Evolutionary conservation across 2,113 vertebrate genomes (phyloP), one percentile per base, ranked within the genome.

Genomic region (Zeus faber): DNA sequence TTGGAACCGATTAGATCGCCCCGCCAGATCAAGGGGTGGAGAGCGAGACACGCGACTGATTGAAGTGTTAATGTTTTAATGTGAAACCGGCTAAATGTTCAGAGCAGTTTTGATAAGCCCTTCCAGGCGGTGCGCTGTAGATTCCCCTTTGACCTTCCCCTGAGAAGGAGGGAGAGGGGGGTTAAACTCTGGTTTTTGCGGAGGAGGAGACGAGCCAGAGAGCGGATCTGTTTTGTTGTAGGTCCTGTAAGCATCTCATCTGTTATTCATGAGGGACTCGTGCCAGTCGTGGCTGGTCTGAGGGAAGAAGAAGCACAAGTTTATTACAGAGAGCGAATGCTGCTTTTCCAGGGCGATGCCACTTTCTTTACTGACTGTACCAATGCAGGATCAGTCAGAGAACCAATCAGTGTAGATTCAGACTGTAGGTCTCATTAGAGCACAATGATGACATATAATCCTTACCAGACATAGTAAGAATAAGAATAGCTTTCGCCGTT

Each of bases 231-330:
- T 18, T 7, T 70, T 49, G 69, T 14, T 58, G 63, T 64, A 65
- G 60, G 72, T 65, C 74, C 76, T 35, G 48, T 70, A 56, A 70
- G 61, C 51, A 24, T 62, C 62, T 74, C 65, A 60, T 70, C 67
- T 70, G 62, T 77, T 72, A 72, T 81, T 65, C 45, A 62, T 81
- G 67, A 80, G 44, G 63, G 70, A 76, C 72, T 59, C 14, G 25
- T 74, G 74, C 65, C 67, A 60, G 61, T 14, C 46, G 58, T 16
- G 51, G 33, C 33, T 44, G 41, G 41, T 54, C 62, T 72, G 52
- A 59, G 35, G 0, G 54, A 49, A 14, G 39, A 58, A 62, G 39
- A 44, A 45, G 49, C 67, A 24, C 43, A 49, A 27, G 31, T 60
- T 61, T 48, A 52, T 21, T n/a, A n/a, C n/a, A n/a, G n/a, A n/a